Evolutionary conservation across 2,888 invertebrate species (phyloP).

Genomic region (Drosophila robusta): DNA sequence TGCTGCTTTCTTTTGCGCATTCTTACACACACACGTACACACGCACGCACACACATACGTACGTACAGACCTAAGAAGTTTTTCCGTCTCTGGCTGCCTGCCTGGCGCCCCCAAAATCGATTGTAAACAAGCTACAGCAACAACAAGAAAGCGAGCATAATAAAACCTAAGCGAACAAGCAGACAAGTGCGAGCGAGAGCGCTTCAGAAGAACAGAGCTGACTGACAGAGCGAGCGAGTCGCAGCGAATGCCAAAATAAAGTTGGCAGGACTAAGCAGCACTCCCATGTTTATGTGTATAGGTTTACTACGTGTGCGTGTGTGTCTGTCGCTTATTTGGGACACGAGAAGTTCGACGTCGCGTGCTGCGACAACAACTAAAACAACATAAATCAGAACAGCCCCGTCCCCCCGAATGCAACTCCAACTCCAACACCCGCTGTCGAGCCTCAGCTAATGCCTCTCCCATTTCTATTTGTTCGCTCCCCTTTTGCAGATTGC

Average conservation of each 20-base stretch:
- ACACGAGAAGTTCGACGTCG: constrained; percentile 54
- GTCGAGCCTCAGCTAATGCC: constrained; percentile 31
- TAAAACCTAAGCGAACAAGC: constrained; percentile 41
- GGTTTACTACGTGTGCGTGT: constrained; percentile 7
- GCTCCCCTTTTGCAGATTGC: constrained; percentile 89
- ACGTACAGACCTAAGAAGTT: constrained; percentile 44
- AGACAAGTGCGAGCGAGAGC: constrained; percentile 12
- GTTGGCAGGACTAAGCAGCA: constrained; percentile 60
- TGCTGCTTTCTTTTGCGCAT: constrained; percentile 63
- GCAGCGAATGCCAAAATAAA: constrained; percentile 60
- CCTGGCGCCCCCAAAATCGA: constrained; percentile 82
- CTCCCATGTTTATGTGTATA: constrained; percentile 6
- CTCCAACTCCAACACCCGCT: neutral
- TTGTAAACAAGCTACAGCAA: constrained; percentile 72
- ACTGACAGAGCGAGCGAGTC: constrained; percentile 21
- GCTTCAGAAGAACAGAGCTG: neutral
- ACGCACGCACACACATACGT: constrained; percentile 6
- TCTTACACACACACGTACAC: constrained; percentile 26
- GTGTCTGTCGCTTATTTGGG: constrained; percentile 43
- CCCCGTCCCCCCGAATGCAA: constrained; percentile 35
- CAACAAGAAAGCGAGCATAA: constrained; percentile 38
- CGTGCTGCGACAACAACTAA: constrained; percentile 59
- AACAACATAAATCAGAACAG: constrained; percentile 61
- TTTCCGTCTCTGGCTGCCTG: constrained; percentile 66
- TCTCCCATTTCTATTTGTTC: constrained; percentile 7